Evolutionary conservation across 2,113 vertebrate genomes (phyloP).

Genomic region (Turnix velox): DNA sequence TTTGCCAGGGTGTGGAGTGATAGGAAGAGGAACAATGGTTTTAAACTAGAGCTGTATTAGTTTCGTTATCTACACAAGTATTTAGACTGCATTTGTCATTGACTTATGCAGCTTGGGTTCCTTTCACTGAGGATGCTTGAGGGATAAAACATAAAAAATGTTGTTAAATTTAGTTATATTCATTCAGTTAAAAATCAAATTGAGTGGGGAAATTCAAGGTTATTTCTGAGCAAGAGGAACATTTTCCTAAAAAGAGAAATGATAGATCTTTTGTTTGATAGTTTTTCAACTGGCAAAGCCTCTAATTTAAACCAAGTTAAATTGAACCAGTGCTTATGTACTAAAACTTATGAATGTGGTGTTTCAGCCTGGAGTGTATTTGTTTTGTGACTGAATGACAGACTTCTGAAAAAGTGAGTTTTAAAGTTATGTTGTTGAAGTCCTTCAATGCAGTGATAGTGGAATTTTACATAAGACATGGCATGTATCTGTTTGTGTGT

Average conservation of each 20-base stretch:
- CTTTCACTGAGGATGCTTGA: not conserved
- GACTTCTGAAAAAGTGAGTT: not conserved
- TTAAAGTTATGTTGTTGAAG: not conserved
- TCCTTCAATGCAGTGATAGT: not conserved
- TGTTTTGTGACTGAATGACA: not conserved
- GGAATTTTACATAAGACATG: not conserved
- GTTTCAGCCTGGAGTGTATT: not conserved
- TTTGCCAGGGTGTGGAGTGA: no score
- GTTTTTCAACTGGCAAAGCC: not conserved
- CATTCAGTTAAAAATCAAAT: not conserved
- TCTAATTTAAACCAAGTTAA: constrained; percentile 20
- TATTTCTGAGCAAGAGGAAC: not conserved
- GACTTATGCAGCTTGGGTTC: not conserved
- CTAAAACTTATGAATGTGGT: not conserved
- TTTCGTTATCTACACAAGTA: not conserved
- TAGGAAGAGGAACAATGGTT: no score
- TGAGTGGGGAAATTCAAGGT: not conserved
- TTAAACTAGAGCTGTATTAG: no score
- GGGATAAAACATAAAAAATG: not conserved
- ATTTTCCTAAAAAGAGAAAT: not conserved
- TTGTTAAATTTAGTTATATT: not conserved
- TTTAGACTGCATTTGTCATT: not conserved
- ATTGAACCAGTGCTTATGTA: not conserved
- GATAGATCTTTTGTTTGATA: not conserved
- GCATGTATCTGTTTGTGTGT: not conserved